phyloP scores from a whole-genome alignment of 2,888 invertebrate genomes.

The Entomobrya proxima region DNA sequence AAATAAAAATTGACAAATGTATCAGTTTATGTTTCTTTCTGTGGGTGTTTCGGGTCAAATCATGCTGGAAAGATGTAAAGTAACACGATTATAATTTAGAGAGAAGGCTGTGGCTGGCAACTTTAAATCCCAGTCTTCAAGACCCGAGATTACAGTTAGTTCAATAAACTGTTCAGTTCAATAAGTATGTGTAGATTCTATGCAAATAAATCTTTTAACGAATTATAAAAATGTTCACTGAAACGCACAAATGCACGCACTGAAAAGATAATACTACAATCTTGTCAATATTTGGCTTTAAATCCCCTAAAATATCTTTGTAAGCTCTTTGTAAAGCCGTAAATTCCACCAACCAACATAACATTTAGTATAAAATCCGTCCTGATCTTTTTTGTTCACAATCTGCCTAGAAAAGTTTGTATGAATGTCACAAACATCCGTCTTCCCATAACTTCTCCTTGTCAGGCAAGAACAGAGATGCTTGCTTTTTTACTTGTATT shows the following conservation, averaged over 20 bases:
- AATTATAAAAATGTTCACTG: background rate
- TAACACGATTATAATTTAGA: too few species aligned
- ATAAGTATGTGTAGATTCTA: background rate
- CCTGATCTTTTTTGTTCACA: background rate
- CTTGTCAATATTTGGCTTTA: constrained; percentile 24
- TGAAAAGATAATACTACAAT: background rate
- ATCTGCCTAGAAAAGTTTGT: constrained; percentile 8
- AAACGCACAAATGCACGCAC: background rate
- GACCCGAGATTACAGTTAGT: too few species aligned
- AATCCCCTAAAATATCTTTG: constrained; percentile 41
- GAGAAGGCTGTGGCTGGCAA: too few species aligned
- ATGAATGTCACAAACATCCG: constrained; percentile 23
- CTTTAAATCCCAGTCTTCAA: too few species aligned
- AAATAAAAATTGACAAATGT: background rate
- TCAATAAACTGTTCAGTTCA: too few species aligned
- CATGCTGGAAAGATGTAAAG: too few species aligned
- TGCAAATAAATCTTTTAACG: background rate
- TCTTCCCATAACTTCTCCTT: background rate
- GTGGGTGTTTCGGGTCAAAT: too few species aligned
- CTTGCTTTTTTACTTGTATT: too few species aligned
- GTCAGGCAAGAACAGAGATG: background rate
- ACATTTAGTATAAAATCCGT: constrained; percentile 29
- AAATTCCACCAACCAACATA: background rate
- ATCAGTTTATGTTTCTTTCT: background rate
- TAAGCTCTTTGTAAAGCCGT: constrained; percentile 24